Evolutionary conservation across 1,140 invertebrate species (phyloP).

Genomic region (Tetranychus cinnabarinus): DNA sequence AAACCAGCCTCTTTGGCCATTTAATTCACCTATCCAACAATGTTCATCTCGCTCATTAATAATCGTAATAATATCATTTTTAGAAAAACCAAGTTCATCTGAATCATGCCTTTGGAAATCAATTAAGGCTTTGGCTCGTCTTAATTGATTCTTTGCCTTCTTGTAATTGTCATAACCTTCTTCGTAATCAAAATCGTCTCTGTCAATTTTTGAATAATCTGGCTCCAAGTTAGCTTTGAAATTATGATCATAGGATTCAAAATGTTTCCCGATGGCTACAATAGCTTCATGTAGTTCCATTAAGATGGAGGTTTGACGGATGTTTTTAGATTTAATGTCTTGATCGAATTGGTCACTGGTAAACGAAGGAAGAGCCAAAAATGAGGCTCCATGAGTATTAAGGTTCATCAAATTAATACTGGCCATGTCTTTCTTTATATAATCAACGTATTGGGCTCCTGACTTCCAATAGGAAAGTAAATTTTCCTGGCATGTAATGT

Average conservation of each 20-base stretch:
- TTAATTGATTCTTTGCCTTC: slow-evolving; percentile 26
- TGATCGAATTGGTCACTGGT: slow-evolving; percentile 20
- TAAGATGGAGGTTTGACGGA: slow-evolving; percentile 80
- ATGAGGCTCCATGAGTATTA: not conserved
- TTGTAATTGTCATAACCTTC: slow-evolving; percentile 10
- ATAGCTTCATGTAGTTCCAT: slow-evolving; percentile 93
- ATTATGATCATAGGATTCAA: slow-evolving; percentile 22
- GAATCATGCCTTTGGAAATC: slow-evolving; percentile 97
- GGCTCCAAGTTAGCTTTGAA: slow-evolving; percentile 12
- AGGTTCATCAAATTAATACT: not conserved
- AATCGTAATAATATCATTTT: slow-evolving; percentile 94
- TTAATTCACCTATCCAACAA: slow-evolving; percentile 97
- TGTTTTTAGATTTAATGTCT: slow-evolving; percentile 82
- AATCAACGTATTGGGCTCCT: not conserved
- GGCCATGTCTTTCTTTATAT: not conserved
- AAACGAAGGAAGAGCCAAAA: not conserved
- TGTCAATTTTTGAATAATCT: slow-evolving; percentile 2
- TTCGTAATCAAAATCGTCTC: slow-evolving; percentile 5
- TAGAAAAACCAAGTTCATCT: slow-evolving; percentile 90
- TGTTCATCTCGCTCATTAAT: slow-evolving; percentile 96
- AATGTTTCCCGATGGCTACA: slow-evolving; percentile 24
- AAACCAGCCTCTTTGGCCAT: slow-evolving; percentile 94
- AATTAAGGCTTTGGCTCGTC: slow-evolving; percentile 71
- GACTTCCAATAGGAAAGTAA: slow-evolving; percentile 23
- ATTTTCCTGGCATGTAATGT: slow-evolving; percentile 67